phyloP scores from a whole-genome alignment of 2,113 vertebrate species.

The Bujurquina vittata region DNA sequence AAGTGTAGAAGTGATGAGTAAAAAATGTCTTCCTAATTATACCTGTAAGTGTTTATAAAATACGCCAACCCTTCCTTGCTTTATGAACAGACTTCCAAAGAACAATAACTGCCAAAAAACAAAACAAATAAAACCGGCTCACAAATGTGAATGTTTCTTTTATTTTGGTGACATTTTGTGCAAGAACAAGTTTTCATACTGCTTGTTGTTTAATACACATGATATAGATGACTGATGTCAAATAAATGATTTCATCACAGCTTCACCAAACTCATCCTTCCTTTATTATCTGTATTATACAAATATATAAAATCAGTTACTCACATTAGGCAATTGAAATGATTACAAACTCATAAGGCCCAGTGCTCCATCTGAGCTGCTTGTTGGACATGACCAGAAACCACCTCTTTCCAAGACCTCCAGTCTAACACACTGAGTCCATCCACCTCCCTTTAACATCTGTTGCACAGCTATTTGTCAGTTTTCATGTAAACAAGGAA shows the following conservation, averaged over 20 bases:
- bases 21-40: slow-evolving; percentile 65
- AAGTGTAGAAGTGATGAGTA: slow-evolving; percentile 30
- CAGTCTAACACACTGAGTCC: too few relatives aligned
- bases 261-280: not conserved
- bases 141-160: slow-evolving; percentile 59
- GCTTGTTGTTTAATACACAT: slow-evolving; percentile 64
- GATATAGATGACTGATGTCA: slow-evolving; percentile 34
- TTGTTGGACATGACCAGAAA: not conserved
- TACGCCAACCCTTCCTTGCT: slow-evolving; percentile 35
- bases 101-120: slow-evolving; percentile 64
- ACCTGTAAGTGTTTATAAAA: slow-evolving; percentile 39
- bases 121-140: slow-evolving; percentile 39
- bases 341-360: not conserved
- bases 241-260: slow-evolving; percentile 71
- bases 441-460: too few relatives aligned
- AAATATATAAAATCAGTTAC: not conserved
- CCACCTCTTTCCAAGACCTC: too few relatives aligned
- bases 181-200: slow-evolving; percentile 56
- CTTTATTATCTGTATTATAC: not conserved
- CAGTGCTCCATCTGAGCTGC: not conserved
- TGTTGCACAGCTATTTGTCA: too few relatives aligned
- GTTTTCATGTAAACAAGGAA: not conserved
- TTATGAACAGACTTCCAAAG: slow-evolving; percentile 66
- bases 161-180: slow-evolving; percentile 57
- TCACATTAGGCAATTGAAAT: not conserved